Evolutionary conservation across 2,797 vertebrate genomes (phyloP).

Genomic region (Acestrorhynchus altus): DNA sequence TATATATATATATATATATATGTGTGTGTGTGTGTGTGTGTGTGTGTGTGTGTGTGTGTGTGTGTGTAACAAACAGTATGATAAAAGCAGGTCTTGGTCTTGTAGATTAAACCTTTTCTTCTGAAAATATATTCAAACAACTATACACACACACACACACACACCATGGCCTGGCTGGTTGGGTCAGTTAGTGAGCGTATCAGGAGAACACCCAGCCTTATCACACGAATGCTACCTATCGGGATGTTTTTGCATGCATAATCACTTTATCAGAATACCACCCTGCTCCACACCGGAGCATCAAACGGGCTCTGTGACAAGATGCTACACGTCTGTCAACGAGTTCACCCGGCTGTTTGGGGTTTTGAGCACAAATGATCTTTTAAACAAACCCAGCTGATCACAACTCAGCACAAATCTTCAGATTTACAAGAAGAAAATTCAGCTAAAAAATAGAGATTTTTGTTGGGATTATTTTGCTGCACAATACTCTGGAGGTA

Average conservation of each 20-base stretch:
- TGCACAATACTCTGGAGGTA: too few relatives aligned
- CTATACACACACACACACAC: neutral
- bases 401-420: neutral
- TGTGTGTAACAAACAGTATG: too few relatives aligned
- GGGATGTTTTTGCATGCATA: conserved; percentile 57
- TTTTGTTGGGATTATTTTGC: too few relatives aligned
- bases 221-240: conserved; percentile 36
- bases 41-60: too few relatives aligned
- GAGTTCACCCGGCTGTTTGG: conserved; percentile 6
- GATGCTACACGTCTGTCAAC: conserved; percentile 53
- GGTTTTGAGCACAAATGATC: conserved; percentile 24
- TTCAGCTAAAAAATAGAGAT: neutral
- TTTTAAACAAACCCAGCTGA: neutral
- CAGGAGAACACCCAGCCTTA: conserved; percentile 37
- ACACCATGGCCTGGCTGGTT: conserved; percentile 44
- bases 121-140: too few relatives aligned
- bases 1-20: too few relatives aligned
- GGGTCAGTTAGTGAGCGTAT: conserved; percentile 46
- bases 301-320: conserved; percentile 51
- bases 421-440: conserved; percentile 16
- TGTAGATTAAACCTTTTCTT: too few relatives aligned
- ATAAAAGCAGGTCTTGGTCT: too few relatives aligned
- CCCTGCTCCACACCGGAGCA: conserved; percentile 53
- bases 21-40: too few relatives aligned
- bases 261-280: conserved; percentile 60